These are phyloP conservation scores for Crocidura indochinensis DNA, from an alignment of 2,797 vertebrate species.

Conservation along the genomic window DNA sequence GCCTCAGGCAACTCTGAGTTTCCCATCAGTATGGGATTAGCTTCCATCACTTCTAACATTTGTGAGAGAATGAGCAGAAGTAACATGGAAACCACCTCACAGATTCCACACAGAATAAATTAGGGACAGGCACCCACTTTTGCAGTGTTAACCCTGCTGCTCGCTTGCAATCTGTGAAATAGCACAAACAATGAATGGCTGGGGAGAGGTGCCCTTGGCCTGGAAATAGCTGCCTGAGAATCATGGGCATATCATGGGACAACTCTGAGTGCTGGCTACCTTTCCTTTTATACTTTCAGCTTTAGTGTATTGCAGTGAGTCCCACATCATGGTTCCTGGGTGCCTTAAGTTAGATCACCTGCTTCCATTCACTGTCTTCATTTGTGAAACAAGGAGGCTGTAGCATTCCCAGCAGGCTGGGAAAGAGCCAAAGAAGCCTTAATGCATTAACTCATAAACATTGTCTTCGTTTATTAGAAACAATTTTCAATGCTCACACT, in stretches of 20 bases:
- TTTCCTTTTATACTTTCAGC: constrained; percentile 16
- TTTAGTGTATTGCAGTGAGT: constrained; percentile 26
- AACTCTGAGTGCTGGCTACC: not conserved
- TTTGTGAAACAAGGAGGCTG: constrained; percentile 57
- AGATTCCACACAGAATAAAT: constrained; percentile 61
- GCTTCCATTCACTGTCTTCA: constrained; percentile 1
- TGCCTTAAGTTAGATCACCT: constrained; percentile 26
- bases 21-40: constrained; percentile 73
- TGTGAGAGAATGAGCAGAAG: constrained; percentile 69
- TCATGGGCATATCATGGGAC: not conserved
- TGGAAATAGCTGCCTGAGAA: not conserved
- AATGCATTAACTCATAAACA: constrained; percentile 17
- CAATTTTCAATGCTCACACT: not conserved
- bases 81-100: constrained; percentile 47
- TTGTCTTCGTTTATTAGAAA: constrained; percentile 60
- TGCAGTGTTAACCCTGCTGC: not conserved
- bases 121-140: constrained; percentile 1
- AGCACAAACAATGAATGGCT: not conserved
- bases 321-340: not conserved
- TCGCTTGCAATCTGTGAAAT: not conserved
- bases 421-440: constrained; percentile 1
- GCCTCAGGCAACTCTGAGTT: constrained; percentile 76
- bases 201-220: not conserved
- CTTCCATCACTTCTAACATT: constrained; percentile 56
- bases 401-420: constrained; percentile 35